Evolutionary conservation across 2,113 vertebrate species (phyloP).

Genomic region (Morone chrysops): DNA sequence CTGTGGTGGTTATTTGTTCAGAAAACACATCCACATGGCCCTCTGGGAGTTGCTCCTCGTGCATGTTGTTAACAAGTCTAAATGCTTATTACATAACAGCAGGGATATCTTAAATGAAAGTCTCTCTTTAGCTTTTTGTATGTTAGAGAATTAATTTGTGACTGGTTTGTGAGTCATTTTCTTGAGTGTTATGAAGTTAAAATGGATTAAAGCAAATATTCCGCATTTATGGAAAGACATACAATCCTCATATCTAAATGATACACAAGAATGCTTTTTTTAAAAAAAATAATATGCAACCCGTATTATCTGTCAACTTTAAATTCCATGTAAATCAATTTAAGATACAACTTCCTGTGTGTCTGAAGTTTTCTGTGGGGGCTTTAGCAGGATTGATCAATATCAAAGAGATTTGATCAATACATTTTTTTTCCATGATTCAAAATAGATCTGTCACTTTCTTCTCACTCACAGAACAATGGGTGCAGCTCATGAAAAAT

Average conservation of each 20-base stretch:
- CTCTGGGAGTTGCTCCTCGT: constrained; percentile 8
- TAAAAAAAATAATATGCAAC: neutral
- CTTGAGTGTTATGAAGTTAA: neutral
- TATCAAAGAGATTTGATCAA: too few relatives aligned
- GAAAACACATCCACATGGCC: neutral
- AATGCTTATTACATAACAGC: constrained; percentile 18
- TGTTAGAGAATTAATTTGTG: neutral
- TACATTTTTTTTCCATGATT: neutral
- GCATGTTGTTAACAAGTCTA: constrained; percentile 45
- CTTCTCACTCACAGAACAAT: constrained; percentile 33
- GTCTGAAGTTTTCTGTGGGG: constrained; percentile 9
- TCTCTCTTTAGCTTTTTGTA: neutral
- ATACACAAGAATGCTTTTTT: neutral
- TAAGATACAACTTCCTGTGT: constrained; percentile 1
- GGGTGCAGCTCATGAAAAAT: constrained; percentile 44
- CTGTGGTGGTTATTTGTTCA: constrained; percentile 18
- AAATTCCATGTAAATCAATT: neutral
- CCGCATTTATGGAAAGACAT: neutral
- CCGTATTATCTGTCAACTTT: neutral
- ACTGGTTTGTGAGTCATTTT: neutral
- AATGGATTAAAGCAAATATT: constrained; percentile 6
- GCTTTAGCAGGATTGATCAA: neutral
- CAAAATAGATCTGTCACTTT: constrained; percentile 36
- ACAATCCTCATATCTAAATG: neutral
- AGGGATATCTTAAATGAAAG: constrained; percentile 1